These are phyloP conservation scores for Fragum sueziense DNA, from an alignment of 2,888 invertebrate genomes.

Conservation along the genomic window DNA sequence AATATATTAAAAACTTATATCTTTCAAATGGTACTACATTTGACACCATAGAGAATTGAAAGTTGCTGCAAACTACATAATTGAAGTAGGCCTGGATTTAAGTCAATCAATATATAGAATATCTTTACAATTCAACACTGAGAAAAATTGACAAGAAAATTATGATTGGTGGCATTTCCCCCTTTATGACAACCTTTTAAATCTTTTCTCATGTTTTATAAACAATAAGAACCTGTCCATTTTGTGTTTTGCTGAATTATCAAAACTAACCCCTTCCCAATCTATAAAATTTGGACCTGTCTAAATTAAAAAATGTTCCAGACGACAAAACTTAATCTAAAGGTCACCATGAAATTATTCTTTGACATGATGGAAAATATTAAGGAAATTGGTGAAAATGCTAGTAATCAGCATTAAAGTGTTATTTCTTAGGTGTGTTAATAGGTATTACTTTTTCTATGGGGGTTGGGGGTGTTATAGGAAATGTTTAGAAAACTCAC, in stretches of 20 bases:
- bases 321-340: background rate
- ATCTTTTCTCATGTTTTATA: background rate
- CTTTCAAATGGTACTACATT: background rate
- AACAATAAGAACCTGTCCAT: background rate
- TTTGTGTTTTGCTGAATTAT: background rate
- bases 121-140: too few relatives aligned
- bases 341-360: background rate
- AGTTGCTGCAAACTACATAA: background rate
- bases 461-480: too few relatives aligned
- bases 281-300: background rate
- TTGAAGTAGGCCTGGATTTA: background rate
- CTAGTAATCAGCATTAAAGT: too few relatives aligned
- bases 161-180: background rate
- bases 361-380: background rate
- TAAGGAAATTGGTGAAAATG: too few relatives aligned
- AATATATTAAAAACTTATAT: background rate
- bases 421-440: too few relatives aligned
- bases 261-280: background rate
- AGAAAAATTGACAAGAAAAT: too few relatives aligned
- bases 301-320: background rate
- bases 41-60: background rate
- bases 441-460: too few relatives aligned
- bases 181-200: background rate
- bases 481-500: slow-evolving; percentile 20
- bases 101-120: too few relatives aligned